phyloP scores from a whole-genome alignment of 2,113 vertebrate species.

The Nothocercus julius region DNA sequence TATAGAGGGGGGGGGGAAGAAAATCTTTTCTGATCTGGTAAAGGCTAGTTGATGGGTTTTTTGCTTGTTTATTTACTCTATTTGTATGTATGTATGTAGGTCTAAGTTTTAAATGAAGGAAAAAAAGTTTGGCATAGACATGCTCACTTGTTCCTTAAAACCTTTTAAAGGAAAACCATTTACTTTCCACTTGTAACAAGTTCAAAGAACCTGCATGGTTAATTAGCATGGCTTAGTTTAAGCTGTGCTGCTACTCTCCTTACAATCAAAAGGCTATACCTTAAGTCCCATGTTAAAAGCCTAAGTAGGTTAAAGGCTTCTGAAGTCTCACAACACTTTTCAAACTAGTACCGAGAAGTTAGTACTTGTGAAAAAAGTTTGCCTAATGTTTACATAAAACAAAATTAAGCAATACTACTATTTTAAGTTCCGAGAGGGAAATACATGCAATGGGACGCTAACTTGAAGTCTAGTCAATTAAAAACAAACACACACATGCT shows the following conservation, averaged over 20 bases:
- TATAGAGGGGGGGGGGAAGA: neutral
- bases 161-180: neutral
- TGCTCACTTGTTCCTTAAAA: neutral
- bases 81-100: fast-evolving
- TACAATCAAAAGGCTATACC: neutral
- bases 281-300: neutral
- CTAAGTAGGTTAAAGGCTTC: too few species aligned
- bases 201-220: neutral
- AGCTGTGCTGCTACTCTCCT: neutral
- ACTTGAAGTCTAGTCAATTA: neutral
- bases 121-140: neutral
- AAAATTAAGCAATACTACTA: neutral
- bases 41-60: neutral
- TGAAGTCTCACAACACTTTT: neutral
- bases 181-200: neutral
- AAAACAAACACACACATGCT: neutral
- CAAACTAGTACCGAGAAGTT: neutral
- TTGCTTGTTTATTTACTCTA: neutral
- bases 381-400: neutral
- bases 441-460: neutral
- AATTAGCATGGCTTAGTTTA: neutral
- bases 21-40: neutral
- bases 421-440: neutral
- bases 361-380: neutral
- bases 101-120: neutral